phyloP scores from a whole-genome alignment of 1,140 invertebrate genomes.

The Halictus rubicundus region DNA sequence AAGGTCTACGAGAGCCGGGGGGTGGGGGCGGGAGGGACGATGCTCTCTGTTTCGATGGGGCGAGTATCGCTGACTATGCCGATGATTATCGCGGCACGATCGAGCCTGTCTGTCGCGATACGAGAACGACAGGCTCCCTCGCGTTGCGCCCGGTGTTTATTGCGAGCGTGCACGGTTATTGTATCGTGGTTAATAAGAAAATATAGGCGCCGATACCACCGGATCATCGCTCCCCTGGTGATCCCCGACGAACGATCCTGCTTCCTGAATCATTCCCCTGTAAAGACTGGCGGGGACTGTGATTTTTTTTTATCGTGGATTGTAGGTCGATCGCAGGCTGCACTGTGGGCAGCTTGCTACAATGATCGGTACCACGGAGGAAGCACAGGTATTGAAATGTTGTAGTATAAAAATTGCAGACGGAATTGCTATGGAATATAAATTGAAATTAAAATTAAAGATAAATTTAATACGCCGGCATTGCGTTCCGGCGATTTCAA shows the following conservation, averaged over 20 bases:
- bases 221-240: background rate
- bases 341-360: too few relatives aligned
- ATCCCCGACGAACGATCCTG: background rate
- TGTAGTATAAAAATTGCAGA: too few relatives aligned
- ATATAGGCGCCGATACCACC: background rate
- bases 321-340: too few relatives aligned
- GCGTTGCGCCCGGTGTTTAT: background rate
- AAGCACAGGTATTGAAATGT: too few relatives aligned
- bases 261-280: background rate
- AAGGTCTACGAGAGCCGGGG: slow-evolving; percentile 31
- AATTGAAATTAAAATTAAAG: too few relatives aligned
- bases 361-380: too few relatives aligned
- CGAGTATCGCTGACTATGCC: slow-evolving; percentile 36
- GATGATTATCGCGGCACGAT: slow-evolving; percentile 53
- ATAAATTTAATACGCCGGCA: too few relatives aligned
- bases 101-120: slow-evolving; percentile 32
- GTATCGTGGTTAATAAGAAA: background rate
- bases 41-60: slow-evolving; percentile 25
- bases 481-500: too few relatives aligned
- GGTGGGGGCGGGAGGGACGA: slow-evolving; percentile 30
- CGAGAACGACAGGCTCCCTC: background rate
- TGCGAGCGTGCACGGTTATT: background rate
- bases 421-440: too few relatives aligned
- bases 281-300: too few relatives aligned
- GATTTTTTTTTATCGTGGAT: too few relatives aligned